phyloP scores from a whole-genome alignment of 2,797 vertebrate genomes.

The Anomalospiza imberbis region DNA sequence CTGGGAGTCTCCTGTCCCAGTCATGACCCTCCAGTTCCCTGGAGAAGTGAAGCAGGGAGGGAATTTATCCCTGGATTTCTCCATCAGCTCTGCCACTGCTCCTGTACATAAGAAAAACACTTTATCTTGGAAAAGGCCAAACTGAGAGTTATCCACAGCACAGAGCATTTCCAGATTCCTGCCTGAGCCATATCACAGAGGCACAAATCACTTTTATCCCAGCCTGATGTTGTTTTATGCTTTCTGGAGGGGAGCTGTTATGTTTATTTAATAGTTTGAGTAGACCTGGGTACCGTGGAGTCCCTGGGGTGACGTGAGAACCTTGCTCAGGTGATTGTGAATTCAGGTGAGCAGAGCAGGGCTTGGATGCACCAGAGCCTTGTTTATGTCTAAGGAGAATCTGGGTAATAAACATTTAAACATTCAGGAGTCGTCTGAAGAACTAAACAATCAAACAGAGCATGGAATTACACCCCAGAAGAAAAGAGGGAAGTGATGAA shows the following conservation, averaged over 20 bases:
- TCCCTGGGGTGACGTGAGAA: neutral
- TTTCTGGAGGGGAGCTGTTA: constrained; percentile 3
- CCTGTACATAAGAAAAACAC: neutral
- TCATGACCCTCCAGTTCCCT: neutral
- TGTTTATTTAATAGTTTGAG: constrained; percentile 47
- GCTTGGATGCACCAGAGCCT: neutral
- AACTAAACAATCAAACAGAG: neutral
- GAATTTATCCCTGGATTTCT: neutral
- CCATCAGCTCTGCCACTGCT: neutral
- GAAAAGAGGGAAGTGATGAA: neutral
- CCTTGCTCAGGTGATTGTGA: neutral
- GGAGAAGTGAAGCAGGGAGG: neutral
- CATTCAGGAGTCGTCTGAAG: neutral
- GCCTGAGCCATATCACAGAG: neutral
- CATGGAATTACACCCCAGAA: neutral
- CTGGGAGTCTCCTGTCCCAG: neutral
- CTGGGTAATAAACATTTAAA: neutral
- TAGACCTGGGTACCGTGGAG: neutral
- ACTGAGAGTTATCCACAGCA: neutral
- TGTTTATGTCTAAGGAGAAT: neutral
- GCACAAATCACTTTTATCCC: constrained; percentile 19
- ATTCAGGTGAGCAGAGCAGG: constrained; percentile 33
- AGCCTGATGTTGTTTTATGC: neutral
- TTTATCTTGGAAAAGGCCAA: neutral
- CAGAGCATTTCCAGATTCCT: neutral